Evolutionary conservation across 2,797 vertebrate species (phyloP).

Genomic region (Dermochelys coriacea): DNA sequence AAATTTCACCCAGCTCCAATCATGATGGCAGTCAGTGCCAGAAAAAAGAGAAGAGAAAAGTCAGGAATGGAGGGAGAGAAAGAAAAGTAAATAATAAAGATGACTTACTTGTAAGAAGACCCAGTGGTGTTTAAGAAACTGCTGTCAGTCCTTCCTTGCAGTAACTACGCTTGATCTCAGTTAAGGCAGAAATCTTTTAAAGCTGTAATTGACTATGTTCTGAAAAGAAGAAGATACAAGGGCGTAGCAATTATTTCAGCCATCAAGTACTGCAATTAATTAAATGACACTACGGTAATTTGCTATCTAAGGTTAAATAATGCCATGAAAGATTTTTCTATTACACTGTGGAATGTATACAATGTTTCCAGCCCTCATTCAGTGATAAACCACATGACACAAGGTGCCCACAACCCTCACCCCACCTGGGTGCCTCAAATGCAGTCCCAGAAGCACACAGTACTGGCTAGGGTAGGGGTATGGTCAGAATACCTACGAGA

Average conservation of each 20-base stretch:
- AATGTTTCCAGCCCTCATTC: background rate
- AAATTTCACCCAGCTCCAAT: background rate
- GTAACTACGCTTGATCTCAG: background rate
- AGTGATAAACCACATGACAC: background rate
- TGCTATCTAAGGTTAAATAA: background rate
- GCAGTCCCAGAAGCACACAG: background rate
- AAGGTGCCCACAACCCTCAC: background rate
- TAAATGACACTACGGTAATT: background rate
- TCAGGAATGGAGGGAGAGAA: background rate
- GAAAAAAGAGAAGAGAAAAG: background rate
- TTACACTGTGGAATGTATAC: background rate
- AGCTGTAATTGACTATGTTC: slow-evolving; percentile 20
- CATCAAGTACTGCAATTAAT: background rate
- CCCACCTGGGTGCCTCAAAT: background rate
- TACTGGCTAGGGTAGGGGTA: background rate
- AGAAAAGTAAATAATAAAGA: background rate
- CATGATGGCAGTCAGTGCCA: background rate
- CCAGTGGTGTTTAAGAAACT: background rate
- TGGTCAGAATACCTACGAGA: background rate
- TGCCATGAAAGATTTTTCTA: background rate
- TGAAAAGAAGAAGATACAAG: slow-evolving; percentile 55
- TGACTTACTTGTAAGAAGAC: slow-evolving; percentile 60
- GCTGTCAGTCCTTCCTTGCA: background rate
- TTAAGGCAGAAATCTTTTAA: slow-evolving; percentile 4
- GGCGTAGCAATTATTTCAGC: slow-evolving; percentile 20